These are phyloP conservation scores for Eupelmus urozonus DNA, from an alignment of 2,888 invertebrate species.

Conservation along the genomic window DNA sequence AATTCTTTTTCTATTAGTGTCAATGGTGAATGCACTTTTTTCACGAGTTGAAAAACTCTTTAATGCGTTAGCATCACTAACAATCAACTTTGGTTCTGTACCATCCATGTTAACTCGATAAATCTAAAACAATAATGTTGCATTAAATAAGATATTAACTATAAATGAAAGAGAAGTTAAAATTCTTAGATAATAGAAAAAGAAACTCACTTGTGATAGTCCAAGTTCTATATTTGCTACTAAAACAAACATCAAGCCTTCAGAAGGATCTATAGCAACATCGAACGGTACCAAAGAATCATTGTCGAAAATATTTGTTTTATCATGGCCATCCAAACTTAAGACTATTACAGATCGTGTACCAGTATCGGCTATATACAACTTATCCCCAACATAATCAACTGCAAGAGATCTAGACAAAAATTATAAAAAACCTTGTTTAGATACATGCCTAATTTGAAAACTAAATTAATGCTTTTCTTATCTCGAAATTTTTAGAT, in stretches of 20 bases:
- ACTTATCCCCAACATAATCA: slow-evolving; percentile 9
- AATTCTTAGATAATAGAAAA: too few relatives aligned
- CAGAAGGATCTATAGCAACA: not conserved
- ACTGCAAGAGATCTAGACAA: slow-evolving; percentile 2
- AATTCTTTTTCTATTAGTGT: not conserved
- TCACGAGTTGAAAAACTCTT: not conserved
- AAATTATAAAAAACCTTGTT: too few relatives aligned
- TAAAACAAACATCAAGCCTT: slow-evolving; percentile 10
- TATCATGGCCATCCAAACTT: slow-evolving; percentile 9
- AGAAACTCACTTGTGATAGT: too few relatives aligned
- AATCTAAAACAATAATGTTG: not conserved
- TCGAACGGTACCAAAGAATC: slow-evolving; percentile 8
- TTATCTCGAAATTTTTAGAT: too few relatives aligned
- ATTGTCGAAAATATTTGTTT: not conserved
- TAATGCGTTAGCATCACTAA: not conserved
- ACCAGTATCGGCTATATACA: slow-evolving; percentile 1
- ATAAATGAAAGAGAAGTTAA: too few relatives aligned
- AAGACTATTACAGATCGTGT: slow-evolving; percentile 2
- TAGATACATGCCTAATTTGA: too few relatives aligned
- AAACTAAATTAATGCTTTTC: too few relatives aligned
- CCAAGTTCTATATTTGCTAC: not conserved
- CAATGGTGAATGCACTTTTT: slow-evolving; percentile 3
- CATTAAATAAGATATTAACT: too few relatives aligned
- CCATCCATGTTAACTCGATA: slow-evolving; percentile 31
- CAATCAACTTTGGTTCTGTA: not conserved